A percentile compares a stretch with the other conserved stretches of the same genome.
These are phyloP conservation scores for Sclerodermus sp. DNA, from an alignment of 2,888 invertebrate genomes.

Conservation along the genomic window DNA sequence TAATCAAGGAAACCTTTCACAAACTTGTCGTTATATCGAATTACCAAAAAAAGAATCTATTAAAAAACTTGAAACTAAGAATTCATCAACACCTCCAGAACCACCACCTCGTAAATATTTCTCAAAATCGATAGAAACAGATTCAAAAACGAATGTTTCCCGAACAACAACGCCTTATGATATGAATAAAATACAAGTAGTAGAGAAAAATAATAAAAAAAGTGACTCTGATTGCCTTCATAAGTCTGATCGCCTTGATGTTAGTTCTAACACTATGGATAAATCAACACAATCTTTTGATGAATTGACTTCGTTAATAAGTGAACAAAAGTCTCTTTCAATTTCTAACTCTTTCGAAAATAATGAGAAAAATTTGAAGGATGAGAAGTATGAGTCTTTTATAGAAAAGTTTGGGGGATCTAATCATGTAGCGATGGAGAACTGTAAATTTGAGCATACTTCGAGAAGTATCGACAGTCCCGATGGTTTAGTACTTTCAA, in stretches of 20 bases:
- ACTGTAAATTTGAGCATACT: constrained; percentile 17
- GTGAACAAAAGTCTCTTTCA: constrained; percentile 19
- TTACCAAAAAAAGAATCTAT: constrained; percentile 29
- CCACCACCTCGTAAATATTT: constrained; percentile 60
- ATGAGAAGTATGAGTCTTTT: constrained; percentile 36
- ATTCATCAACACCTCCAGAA: constrained; percentile 54
- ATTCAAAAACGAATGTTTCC: not conserved
- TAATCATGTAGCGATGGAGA: constrained; percentile 14
- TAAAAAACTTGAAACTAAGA: constrained; percentile 55
- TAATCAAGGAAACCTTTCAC: not conserved
- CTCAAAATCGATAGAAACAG: constrained; percentile 37
- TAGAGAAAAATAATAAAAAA: constrained; percentile 27
- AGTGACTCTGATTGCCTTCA: constrained; percentile 24
- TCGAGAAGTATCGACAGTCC: constrained; percentile 32
- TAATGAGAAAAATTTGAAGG: constrained; percentile 31
- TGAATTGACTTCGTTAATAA: constrained; percentile 24
- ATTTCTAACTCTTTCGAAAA: constrained; percentile 15
- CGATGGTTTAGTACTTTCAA: constrained; percentile 40
- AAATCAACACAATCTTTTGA: constrained; percentile 43
- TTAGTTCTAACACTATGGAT: constrained; percentile 37
- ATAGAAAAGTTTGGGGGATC: constrained; percentile 33
- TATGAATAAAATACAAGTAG: constrained; percentile 30
- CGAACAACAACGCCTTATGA: not conserved
- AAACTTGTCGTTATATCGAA: constrained; percentile 23
- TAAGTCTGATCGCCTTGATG: constrained; percentile 32